These are phyloP conservation scores for Macrosoma leucophasiata DNA, from an alignment of 2,888 invertebrate species.

Conservation along the genomic window DNA sequence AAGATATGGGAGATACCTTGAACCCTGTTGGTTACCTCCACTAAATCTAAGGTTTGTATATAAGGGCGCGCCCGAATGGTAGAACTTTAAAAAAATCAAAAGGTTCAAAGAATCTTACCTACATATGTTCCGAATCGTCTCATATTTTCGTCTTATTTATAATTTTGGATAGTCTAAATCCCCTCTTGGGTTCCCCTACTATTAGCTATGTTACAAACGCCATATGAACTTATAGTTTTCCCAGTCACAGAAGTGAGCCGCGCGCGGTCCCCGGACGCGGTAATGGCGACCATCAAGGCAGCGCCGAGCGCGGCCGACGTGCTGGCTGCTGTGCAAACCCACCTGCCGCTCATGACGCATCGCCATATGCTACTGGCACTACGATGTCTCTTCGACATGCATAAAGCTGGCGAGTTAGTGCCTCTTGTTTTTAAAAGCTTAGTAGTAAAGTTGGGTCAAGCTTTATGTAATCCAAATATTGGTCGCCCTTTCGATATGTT, in stretches of 20 bases:
- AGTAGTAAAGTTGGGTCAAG: no score
- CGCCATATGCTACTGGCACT: constrained; percentile 76
- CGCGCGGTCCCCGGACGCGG: constrained; percentile 47
- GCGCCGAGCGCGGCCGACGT: constrained; percentile 57
- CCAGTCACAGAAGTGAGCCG: constrained; percentile 41
- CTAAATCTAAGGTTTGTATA: no score
- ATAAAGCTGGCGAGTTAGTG: constrained; percentile 67
- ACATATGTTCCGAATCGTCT: no score
- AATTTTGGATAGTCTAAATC: no score
- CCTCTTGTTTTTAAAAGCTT: no score
- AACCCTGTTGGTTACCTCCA: no score
- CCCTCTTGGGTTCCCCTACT: no score
- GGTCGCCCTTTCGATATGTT: no score
- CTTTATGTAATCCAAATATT: no score
- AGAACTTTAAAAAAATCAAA: neutral
- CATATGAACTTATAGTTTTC: neutral
- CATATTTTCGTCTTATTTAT: no score
- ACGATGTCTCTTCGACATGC: constrained; percentile 69
- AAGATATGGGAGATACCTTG: no score
- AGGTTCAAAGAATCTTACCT: no score
- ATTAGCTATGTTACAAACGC: neutral
- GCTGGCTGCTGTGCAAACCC: constrained; percentile 61
- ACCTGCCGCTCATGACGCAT: constrained; percentile 59
- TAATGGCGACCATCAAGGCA: constrained; percentile 59
- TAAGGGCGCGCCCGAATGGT: neutral